These are phyloP conservation scores for Nanorana parkeri DNA, from an alignment of 2,113 vertebrate species.

Conservation along the genomic window DNA sequence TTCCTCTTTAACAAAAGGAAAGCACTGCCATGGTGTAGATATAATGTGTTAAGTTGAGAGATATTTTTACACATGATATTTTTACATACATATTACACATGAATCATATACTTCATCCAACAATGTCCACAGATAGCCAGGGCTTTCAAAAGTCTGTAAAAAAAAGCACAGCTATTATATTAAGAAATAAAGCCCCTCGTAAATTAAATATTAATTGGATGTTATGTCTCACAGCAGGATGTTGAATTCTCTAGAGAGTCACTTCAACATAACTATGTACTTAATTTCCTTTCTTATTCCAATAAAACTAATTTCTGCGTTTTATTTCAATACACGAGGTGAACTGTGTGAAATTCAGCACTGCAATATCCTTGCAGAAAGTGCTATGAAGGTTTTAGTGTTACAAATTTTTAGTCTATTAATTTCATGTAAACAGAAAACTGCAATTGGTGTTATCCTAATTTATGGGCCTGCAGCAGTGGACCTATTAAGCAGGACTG, in stretches of 20 bases:
- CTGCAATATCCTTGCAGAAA: neutral
- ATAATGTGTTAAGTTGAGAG: too few species aligned
- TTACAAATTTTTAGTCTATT: neutral
- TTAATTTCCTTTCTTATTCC: slow-evolving; percentile 33
- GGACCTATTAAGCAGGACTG: too few species aligned
- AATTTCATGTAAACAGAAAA: neutral
- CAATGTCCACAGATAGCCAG: neutral
- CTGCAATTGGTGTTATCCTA: neutral
- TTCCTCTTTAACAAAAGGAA: too few species aligned
- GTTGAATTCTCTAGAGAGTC: slow-evolving; percentile 7
- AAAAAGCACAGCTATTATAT: neutral
- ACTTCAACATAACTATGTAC: neutral
- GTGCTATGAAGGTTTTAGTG: neutral
- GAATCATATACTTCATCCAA: neutral
- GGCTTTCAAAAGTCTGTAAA: slow-evolving; percentile 10
- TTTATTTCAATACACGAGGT: neutral
- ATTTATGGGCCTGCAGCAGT: too few species aligned
- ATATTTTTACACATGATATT: too few species aligned
- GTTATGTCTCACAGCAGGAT: slow-evolving; percentile 14
- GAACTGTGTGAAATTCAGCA: neutral
- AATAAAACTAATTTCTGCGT: neutral
- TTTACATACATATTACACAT: neutral
- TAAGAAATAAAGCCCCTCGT: neutral
- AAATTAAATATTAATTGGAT: slow-evolving; percentile 34
- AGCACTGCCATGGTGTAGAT: too few species aligned